Evolutionary conservation across 2,113 vertebrate genomes (phyloP).

Genomic region (Epinephelus fuscoguttatus): DNA sequence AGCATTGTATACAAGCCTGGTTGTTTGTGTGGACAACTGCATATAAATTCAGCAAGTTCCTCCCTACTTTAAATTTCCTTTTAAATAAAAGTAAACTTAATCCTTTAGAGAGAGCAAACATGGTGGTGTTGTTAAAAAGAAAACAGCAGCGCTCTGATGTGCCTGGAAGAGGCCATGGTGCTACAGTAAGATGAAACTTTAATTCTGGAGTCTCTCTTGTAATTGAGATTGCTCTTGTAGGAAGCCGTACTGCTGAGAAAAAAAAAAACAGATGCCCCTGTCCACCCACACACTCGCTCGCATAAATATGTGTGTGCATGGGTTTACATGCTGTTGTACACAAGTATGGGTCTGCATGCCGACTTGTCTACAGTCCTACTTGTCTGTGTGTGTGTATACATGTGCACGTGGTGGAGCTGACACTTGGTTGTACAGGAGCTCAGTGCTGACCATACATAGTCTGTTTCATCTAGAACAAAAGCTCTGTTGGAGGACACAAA

Average conservation of each 20-base stretch:
- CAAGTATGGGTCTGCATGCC: slow-evolving; percentile 50
- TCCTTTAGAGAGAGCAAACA: slow-evolving; percentile 56
- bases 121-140: slow-evolving; percentile 66
- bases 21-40: slow-evolving; percentile 45
- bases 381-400: slow-evolving; percentile 48
- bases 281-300: slow-evolving; percentile 20
- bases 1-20: slow-evolving; percentile 22
- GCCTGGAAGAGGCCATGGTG: slow-evolving; percentile 60
- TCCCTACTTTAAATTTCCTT: slow-evolving; percentile 65
- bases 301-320: slow-evolving; percentile 43
- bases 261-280: slow-evolving; percentile 58
- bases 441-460: slow-evolving; percentile 84
- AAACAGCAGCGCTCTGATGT: slow-evolving; percentile 72
- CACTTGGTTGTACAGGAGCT: slow-evolving; percentile 55
- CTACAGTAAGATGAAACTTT: slow-evolving; percentile 81
- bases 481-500: slow-evolving; percentile 80
- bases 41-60: slow-evolving; percentile 54
- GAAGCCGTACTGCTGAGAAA: slow-evolving; percentile 61
- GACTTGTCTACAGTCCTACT: slow-evolving; percentile 38
- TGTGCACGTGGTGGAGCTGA: slow-evolving; percentile 60
- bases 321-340: slow-evolving; percentile 61
- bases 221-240: slow-evolving; percentile 79
- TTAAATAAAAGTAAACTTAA: slow-evolving; percentile 75
- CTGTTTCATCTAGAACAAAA: slow-evolving; percentile 89
- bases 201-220: slow-evolving; percentile 76